A percentile compares a stretch with the other conserved stretches of the same genome.
Evolutionary conservation across 2,797 vertebrate genomes (phyloP).

Genomic region (Hybognathus amarus): DNA sequence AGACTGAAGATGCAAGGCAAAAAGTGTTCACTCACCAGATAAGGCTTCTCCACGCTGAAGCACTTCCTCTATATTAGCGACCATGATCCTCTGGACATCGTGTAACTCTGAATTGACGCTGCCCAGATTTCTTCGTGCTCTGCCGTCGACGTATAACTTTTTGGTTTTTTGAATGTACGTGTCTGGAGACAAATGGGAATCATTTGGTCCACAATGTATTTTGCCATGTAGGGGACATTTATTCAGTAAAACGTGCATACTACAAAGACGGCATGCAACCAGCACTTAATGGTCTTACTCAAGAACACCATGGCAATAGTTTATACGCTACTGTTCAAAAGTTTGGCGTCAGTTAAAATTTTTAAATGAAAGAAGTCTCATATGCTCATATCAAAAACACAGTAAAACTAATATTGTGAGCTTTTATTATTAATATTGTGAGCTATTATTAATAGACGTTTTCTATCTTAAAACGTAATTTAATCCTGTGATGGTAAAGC

Average conservation of each 20-base stretch:
- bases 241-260: not conserved
- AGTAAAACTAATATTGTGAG: too few species aligned
- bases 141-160: conserved; percentile 88
- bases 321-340: not conserved
- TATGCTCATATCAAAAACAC: too few species aligned
- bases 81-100: conserved; percentile 96
- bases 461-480: too few species aligned
- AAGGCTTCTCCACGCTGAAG: conserved; percentile 91
- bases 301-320: not conserved
- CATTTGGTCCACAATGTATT: not conserved
- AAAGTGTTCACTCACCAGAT: conserved; percentile 78
- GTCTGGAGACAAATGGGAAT: conserved; percentile 72
- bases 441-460: too few species aligned
- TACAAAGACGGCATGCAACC: not conserved
- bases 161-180: conserved; percentile 96
- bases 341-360: not conserved
- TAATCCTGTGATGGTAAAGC: too few species aligned
- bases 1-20: not conserved
- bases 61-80: conserved; percentile 95
- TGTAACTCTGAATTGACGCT: conserved; percentile 88
- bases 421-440: too few species aligned
- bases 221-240: not conserved
- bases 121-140: conserved; percentile 88
- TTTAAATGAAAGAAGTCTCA: not conserved
- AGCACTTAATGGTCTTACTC: not conserved